Evolutionary conservation across 2,888 invertebrate species (phyloP), one percentile per base, ranked within the genome.

Genomic region (Gordius sp.): DNA sequence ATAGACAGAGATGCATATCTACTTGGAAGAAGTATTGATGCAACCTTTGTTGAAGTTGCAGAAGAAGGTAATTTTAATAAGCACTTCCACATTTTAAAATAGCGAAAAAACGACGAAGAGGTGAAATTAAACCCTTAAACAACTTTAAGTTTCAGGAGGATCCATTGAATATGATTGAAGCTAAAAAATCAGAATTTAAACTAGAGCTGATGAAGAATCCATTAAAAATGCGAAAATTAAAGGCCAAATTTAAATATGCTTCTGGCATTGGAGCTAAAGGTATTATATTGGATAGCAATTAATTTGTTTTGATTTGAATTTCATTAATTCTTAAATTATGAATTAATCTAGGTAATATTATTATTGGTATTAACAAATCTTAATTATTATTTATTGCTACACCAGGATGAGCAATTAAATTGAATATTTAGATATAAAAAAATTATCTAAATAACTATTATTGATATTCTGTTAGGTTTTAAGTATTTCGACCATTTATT

Each of bases 11-110:
- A 47, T 18, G 47, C 13, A 47, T 47, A 47, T 47, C 23, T 47
- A 8, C 20, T 47, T 18, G 47, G 47, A 20, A 47, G 20, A 47
- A 4, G n/a, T n/a, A 47, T 47, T 47, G 47, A 47, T 47, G 20
- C 8, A 47, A 20, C 8, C 20, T 47, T 47, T 47, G 4, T 18
- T 4, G 47, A 47, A 47, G 4, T n/a, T 18, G n/a, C 8, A 8
- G 4, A 20, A n/a, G 47, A 47, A n/a, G 47, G 47, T 47, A n/a
- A 47, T 47, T n/a, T 47, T 47, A n/a, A 13, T 47, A 20, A 18
- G 8, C 4, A 4, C 4, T 47, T 47, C 4, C 20, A 4, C 4
- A n/a, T 8, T n/a, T 47, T 47, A 47, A 18, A 47, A 4, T 47
- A 18, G 20, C 13, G 20, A 47, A n/a, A 47, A n/a, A 8, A n/a